These are phyloP conservation scores for Syngnathus typhle DNA, from an alignment of 2,113 vertebrate genomes.

Conservation along the genomic window DNA sequence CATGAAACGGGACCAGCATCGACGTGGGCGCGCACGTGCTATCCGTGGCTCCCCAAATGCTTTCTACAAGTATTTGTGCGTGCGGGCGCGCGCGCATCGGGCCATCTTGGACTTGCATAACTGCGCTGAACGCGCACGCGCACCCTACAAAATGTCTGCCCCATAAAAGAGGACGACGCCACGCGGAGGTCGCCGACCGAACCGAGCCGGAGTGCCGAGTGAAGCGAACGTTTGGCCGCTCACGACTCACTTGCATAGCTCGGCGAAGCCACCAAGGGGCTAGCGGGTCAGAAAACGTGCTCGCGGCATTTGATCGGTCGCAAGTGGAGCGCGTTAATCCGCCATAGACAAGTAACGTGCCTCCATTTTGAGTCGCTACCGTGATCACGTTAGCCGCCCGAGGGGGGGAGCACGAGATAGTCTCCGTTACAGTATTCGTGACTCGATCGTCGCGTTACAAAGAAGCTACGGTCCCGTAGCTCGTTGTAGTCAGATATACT, in stretches of 20 bases:
- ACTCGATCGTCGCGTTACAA: background rate
- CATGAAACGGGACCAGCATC: background rate
- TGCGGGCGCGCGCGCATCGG: background rate
- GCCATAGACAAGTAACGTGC: background rate
- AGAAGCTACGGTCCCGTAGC: background rate
- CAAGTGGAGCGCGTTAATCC: slow-evolving; percentile 8
- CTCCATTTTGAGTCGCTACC: slow-evolving; percentile 5
- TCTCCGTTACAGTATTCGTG: background rate
- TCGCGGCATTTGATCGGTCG: background rate
- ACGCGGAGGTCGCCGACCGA: background rate
- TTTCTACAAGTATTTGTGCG: slow-evolving; percentile 5
- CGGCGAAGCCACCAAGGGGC: background rate
- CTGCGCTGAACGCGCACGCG: slow-evolving; percentile 7
- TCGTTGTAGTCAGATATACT: background rate
- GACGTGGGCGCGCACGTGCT: slow-evolving; percentile 22
- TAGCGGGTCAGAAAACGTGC: background rate
- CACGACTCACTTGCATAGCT: slow-evolving; percentile 30
- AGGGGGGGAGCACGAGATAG: background rate
- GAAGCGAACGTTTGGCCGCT: slow-evolving; percentile 13
- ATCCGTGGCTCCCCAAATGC: slow-evolving; percentile 28
- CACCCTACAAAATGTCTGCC: slow-evolving; percentile 8
- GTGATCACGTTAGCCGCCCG: slow-evolving; percentile 3
- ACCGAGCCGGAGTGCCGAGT: background rate
- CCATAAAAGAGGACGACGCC: slow-evolving; percentile 10
- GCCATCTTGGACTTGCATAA: slow-evolving; percentile 25